Evolutionary conservation across 2,797 vertebrate genomes (phyloP).

Genomic region (Mus caroli): DNA sequence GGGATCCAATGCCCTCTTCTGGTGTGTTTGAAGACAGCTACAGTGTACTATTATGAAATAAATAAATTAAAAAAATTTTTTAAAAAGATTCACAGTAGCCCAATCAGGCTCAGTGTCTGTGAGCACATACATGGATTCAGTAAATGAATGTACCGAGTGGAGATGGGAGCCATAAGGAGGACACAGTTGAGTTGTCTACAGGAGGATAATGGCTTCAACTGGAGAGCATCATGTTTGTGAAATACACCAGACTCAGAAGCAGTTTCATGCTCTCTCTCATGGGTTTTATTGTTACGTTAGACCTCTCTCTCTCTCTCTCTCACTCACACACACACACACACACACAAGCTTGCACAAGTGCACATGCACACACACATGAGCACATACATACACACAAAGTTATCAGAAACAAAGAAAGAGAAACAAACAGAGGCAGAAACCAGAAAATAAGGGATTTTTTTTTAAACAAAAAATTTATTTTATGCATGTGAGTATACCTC

Average conservation of each 20-base stretch:
- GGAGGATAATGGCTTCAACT: neutral
- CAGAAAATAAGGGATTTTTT: neutral
- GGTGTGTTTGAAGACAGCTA: too few relatives aligned
- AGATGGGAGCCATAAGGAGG: neutral
- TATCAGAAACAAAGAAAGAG: neutral
- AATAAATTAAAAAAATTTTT: too few relatives aligned
- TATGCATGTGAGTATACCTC: too few relatives aligned
- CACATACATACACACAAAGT: neutral
- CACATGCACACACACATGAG: neutral
- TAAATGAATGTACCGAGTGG: neutral
- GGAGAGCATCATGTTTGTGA: neutral
- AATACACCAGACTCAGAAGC: neutral
- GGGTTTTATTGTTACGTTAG: neutral
- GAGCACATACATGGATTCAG: neutral
- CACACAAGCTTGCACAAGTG: neutral
- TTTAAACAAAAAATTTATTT: too few relatives aligned
- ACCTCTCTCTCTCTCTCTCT: too few relatives aligned
- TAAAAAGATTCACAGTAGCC: neutral
- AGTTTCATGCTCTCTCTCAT: neutral
- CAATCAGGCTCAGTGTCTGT: neutral
- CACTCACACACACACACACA: too few relatives aligned
- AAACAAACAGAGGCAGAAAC: neutral
- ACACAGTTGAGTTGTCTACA: too few relatives aligned
- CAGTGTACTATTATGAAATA: too few relatives aligned
- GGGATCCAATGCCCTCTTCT: too few relatives aligned